These are phyloP conservation scores for Andrena flavipes DNA, from an alignment of 2,888 invertebrate species.

Conservation along the genomic window DNA sequence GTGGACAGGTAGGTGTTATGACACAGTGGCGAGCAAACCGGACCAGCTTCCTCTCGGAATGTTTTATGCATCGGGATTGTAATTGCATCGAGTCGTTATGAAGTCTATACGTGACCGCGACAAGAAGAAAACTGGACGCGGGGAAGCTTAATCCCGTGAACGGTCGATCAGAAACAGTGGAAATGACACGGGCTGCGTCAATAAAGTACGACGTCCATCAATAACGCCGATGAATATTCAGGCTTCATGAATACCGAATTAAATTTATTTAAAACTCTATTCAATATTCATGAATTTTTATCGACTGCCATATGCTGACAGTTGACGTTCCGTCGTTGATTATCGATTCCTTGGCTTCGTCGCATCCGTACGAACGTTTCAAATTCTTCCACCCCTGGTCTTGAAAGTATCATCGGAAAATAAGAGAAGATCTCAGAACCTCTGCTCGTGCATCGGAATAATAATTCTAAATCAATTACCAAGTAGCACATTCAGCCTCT, in stretches of 20 bases:
- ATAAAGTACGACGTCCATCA: constrained; percentile 43
- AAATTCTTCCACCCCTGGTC: not conserved
- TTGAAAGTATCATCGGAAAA: too few species aligned
- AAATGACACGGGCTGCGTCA: constrained; percentile 36
- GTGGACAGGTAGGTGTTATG: not conserved
- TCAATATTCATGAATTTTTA: constrained; percentile 57
- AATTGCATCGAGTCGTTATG: not conserved
- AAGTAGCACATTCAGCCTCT: too few species aligned
- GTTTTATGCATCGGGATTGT: constrained; percentile 7
- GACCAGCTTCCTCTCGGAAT: not conserved
- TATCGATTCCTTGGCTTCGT: constrained; percentile 20
- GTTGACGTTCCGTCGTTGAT: constrained; percentile 36
- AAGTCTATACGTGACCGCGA: not conserved
- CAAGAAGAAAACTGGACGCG: not conserved
- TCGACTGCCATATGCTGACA: constrained; percentile 3
- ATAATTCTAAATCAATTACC: too few species aligned
- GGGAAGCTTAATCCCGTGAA: constrained; percentile 12
- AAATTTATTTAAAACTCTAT: constrained; percentile 64
- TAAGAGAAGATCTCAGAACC: too few species aligned
- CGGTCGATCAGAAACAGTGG: constrained; percentile 22
- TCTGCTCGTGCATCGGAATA: too few species aligned
- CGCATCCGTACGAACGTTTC: not conserved
- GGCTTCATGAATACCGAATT: constrained; percentile 53
- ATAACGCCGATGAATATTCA: constrained; percentile 63
- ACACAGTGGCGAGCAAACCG: too few species aligned